These are phyloP conservation scores for Caenorhabditis wallacei DNA, from an alignment of 2,888 invertebrate species.

Conservation along the genomic window DNA sequence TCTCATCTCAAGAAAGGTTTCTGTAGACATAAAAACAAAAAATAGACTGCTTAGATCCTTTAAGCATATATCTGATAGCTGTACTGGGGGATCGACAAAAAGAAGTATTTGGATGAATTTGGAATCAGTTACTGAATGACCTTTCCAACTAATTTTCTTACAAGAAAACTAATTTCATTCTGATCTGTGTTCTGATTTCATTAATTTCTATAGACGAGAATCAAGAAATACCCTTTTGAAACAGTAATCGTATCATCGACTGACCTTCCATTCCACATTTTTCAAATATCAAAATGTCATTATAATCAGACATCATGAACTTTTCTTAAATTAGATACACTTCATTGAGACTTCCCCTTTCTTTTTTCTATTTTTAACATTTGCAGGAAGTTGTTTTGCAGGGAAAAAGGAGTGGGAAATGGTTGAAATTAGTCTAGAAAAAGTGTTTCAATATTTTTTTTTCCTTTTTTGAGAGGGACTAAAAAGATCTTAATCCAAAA, in stretches of 20 bases:
- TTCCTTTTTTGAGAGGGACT: not conserved
- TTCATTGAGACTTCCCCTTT: not conserved
- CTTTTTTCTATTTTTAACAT: slow-evolving; percentile 11
- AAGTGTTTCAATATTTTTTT: slow-evolving; percentile 2
- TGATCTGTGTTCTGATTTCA: not conserved
- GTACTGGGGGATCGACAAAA: not conserved
- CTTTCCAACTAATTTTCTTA: not conserved
- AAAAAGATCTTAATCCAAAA: not conserved
- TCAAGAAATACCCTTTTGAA: not conserved
- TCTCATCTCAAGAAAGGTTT: not conserved
- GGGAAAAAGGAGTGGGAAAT: not conserved
- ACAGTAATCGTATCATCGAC: not conserved
- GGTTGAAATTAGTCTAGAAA: slow-evolving; percentile 12
- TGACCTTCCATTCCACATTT: not conserved
- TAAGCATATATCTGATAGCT: not conserved
- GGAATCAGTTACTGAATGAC: too few relatives aligned
- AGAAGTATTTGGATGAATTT: too few relatives aligned
- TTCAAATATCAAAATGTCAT: not conserved
- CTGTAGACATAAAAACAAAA: not conserved
- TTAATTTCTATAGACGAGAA: not conserved
- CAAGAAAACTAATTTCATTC: not conserved
- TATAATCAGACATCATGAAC: not conserved
- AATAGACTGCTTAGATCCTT: not conserved
- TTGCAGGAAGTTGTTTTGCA: slow-evolving; percentile 25
- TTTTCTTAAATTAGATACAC: slow-evolving; percentile 20